These are phyloP conservation scores for Acanthaster planci DNA, from an alignment of 35 echinoderm and acorn worm species.

Conservation along the genomic window DNA sequence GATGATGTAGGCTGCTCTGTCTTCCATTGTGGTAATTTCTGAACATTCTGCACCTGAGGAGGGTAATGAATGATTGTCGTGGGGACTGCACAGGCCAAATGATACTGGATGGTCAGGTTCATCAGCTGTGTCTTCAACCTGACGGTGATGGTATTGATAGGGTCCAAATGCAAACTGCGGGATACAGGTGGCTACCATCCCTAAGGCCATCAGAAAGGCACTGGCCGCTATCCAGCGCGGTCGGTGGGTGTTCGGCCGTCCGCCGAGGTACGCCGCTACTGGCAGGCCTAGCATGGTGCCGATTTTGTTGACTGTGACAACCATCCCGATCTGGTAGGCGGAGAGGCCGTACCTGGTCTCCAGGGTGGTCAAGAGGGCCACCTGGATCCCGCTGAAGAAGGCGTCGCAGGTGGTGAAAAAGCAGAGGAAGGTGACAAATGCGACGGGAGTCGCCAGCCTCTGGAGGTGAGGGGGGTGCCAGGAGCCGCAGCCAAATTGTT, in stretches of 20 bases:
- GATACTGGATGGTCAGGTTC: too few species aligned
- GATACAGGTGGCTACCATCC: conserved; percentile 26
- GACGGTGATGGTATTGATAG: too few species aligned
- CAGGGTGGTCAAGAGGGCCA: conserved; percentile 29
- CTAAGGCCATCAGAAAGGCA: conserved; percentile 34
- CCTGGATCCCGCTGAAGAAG: too few species aligned
- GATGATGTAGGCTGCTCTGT: conserved; percentile 27
- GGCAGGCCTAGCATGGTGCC: conserved; percentile 29
- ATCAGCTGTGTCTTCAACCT: too few species aligned
- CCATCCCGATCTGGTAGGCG: conserved; percentile 26
- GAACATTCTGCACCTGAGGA: too few species aligned
- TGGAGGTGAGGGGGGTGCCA: too few species aligned
- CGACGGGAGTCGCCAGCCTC: too few species aligned
- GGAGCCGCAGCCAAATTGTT: too few species aligned
- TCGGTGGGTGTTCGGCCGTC: conserved; percentile 34
- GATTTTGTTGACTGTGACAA: conserved; percentile 43
- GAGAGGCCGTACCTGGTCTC: conserved; percentile 52
- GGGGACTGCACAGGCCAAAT: too few species aligned
- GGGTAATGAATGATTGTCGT: too few species aligned
- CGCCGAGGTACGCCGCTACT: conserved; percentile 47
- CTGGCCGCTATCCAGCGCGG: conserved; percentile 54
- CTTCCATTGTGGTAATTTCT: background rate
- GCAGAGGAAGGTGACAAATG: too few species aligned
- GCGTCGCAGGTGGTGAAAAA: too few species aligned
- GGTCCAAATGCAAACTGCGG: conserved; percentile 50